Evolutionary conservation across 2,113 vertebrate genomes (phyloP).

Genomic region (zebrafish (Danio rerio)): GRCz12tu NC_133180.1:76982001-76982500

Average conservation of each 20-base stretch:
- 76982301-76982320: background rate
- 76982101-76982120: background rate
- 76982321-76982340: background rate
- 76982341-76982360: background rate
- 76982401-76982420: no score
- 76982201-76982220: constrained; percentile 32
- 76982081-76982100: background rate
- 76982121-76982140: background rate
- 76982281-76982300: constrained; percentile 47
- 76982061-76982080: background rate
- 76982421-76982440: no score
- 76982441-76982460: no score
- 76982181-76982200: constrained; percentile 41
- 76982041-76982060: background rate
- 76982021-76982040: background rate
- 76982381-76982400: background rate
- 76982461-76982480: no score
- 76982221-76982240: constrained; percentile 47
- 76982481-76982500: no score
- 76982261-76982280: constrained; percentile 39
- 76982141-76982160: constrained; percentile 40
- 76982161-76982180: constrained; percentile 43
- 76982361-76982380: background rate
- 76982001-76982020: no score
- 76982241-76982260: constrained; percentile 47